A percentile compares a stretch with the other conserved stretches of the same genome.
Evolutionary conservation across 2,888 invertebrate species (phyloP).

Genomic region (Apodemia mormo): DNA sequence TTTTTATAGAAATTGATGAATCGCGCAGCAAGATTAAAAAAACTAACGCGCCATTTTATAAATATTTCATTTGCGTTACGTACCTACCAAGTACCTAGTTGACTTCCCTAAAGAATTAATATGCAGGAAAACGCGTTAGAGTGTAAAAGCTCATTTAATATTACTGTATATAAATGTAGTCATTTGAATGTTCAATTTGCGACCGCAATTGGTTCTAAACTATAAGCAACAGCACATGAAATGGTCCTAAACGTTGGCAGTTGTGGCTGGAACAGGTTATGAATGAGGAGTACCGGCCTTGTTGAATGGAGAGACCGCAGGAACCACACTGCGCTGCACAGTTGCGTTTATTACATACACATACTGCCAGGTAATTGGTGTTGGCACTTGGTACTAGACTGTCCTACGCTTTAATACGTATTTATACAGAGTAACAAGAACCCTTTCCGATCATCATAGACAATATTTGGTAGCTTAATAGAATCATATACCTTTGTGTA

Average conservation of each 20-base stretch:
- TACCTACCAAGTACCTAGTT: background rate
- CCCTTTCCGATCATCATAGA: too few species aligned
- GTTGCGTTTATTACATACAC: constrained; percentile 30
- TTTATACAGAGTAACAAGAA: background rate
- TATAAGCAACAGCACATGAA: constrained; percentile 43
- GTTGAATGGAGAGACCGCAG: constrained; percentile 57
- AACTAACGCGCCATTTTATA: too few species aligned
- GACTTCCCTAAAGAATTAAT: background rate
- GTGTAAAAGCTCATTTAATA: constrained; percentile 22
- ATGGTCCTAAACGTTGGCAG: constrained; percentile 50
- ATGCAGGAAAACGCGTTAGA: constrained; percentile 10
- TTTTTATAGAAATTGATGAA: too few species aligned
- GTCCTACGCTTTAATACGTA: background rate
- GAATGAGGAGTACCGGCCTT: constrained; percentile 50
- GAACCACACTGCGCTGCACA: constrained; percentile 49
- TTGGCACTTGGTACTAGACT: background rate
- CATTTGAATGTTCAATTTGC: constrained; percentile 30
- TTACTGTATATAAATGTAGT: constrained; percentile 21
- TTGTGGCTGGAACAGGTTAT: constrained; percentile 47
- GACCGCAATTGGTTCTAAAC: constrained; percentile 37
- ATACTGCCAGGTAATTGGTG: constrained; percentile 22
- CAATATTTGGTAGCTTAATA: too few species aligned
- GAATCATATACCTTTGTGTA: too few species aligned
- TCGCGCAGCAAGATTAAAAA: too few species aligned
- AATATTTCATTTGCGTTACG: background rate